Conservation (phyloP, 2,888 invertebrate genomes). For the Pandemis corylana region DNA sequence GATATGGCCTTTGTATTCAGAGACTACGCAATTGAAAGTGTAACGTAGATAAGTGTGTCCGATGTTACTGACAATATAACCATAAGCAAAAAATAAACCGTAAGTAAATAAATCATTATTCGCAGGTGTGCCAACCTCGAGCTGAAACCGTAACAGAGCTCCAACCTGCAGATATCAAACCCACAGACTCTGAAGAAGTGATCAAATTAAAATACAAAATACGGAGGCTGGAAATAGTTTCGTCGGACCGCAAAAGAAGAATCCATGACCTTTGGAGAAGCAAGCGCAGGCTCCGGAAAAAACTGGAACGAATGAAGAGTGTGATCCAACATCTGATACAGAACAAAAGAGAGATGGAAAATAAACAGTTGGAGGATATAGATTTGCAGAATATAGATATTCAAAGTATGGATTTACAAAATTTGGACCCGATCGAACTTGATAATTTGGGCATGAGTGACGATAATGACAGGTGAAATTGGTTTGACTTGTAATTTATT, state of each 20-base stretch:
- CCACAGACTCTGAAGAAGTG: conserved; percentile 66
- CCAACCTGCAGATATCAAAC: conserved; percentile 57
- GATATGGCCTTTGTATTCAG: no score
- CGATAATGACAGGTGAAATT: conserved; percentile 3
- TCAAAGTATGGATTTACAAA: conserved; percentile 8
- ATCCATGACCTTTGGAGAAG: conserved; percentile 67
- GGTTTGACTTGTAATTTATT: background rate
- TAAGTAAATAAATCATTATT: conserved; percentile 5
- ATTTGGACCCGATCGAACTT: conserved; percentile 4
- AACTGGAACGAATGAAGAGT: conserved; percentile 62
- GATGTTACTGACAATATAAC: no score
- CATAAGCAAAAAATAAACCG: no score
- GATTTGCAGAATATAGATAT: conserved; percentile 22
- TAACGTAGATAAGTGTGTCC: no score
- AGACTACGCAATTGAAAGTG: no score
- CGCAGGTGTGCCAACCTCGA: conserved; percentile 66
- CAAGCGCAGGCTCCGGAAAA: conserved; percentile 59
- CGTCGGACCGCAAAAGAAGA: conserved; percentile 63
- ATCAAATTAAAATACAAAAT: conserved; percentile 67
- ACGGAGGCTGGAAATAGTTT: conserved; percentile 64
- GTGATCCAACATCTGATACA: conserved; percentile 68
- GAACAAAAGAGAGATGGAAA: conserved; percentile 50
- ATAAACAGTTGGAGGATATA: conserved; percentile 17
- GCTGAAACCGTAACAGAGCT: conserved; percentile 62
- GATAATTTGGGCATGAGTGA: conserved; percentile 3